Evolutionary conservation across 2,113 vertebrate species (phyloP), one percentile per base, ranked within the genome.

Genomic region (Tragelaphus buxtoni): DNA sequence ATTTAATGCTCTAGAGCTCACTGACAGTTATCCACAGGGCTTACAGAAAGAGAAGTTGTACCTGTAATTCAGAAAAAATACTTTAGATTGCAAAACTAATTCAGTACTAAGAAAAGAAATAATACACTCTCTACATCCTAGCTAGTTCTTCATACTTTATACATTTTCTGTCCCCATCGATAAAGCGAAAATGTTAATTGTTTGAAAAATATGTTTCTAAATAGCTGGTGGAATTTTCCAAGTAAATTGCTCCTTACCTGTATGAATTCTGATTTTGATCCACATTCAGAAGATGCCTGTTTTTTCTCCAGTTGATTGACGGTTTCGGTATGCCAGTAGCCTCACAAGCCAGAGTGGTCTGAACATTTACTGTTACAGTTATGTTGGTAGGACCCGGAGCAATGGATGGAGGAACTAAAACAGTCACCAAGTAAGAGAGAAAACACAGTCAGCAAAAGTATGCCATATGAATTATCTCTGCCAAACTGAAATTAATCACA

Each of bases 201-300:
- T 63, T 88, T 20, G 5, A 56, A 91, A 79, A 51, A 55, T 69
- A 51, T 74, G 39, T 56, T 82, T 96, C 30, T 28, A 89, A 80
- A 65, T 60, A 51, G 12, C 9, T 90, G 90, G 85, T 93, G 22
- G 81, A 16, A 77, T 90, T 83, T 84, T 89, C 92, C 61, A 77
- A 28, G 49, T 49, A 56, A 56, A 96, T 30, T 16, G 74, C 7
- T 28, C 61, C 91, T 98, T 98, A 99, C 99, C 99, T 99, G 99
- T 99, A 99, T 61, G 98, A 99, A 98, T 99, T 99, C 98, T 99
- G 99, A 97, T 99, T 99, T 98, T 99, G 99, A 98, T 99, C 99
- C 93, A 99, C 98, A 97, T 98, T 99, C 96, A 99, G 99, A 90
- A 97, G 91, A 26, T 98, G 99, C 0, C 99, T 98, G 39, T 99